Conservation (phyloP, 2,113 vertebrate species). For the Fulica atra region DNA sequence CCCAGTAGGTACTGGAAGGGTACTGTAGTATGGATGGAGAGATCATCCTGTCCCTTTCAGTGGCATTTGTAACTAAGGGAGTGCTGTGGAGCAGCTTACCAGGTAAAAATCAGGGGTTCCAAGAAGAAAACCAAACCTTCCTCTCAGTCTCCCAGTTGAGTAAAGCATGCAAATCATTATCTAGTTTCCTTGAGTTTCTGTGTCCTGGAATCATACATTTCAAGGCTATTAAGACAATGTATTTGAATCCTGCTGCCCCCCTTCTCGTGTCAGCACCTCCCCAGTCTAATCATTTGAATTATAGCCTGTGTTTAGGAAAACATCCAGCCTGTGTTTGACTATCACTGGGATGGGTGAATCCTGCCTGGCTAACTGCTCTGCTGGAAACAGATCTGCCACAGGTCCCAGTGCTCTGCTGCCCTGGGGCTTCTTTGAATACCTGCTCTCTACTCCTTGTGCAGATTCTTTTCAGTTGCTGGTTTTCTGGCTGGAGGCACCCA, state of each 20-base stretch:
- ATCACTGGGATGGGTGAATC: not conserved
- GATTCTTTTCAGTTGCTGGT: not conserved
- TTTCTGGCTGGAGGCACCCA: not conserved
- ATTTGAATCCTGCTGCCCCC: not conserved
- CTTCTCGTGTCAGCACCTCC: not conserved
- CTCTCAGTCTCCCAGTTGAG: not conserved
- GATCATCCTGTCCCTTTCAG: not conserved
- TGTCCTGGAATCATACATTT: not conserved
- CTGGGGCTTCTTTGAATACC: conserved; percentile 48
- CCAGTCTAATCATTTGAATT: not conserved
- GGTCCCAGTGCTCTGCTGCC: conserved; percentile 26
- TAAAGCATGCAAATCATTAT: not conserved
- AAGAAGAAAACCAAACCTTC: not conserved
- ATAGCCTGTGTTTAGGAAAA: not conserved
- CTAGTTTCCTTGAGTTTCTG: not conserved
- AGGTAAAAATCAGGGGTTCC: not conserved
- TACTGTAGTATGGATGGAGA: not conserved
- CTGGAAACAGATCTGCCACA: conserved; percentile 31
- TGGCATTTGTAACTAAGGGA: not conserved
- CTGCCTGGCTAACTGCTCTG: conserved; percentile 17
- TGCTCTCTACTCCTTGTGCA: conserved; percentile 1
- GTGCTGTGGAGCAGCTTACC: not conserved
- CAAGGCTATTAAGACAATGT: not conserved
- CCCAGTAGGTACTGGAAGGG: not conserved
- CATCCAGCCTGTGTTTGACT: not conserved